Conservation (phyloP, 1,140 invertebrate genomes). For the Harpegnathos saltator region DNA sequence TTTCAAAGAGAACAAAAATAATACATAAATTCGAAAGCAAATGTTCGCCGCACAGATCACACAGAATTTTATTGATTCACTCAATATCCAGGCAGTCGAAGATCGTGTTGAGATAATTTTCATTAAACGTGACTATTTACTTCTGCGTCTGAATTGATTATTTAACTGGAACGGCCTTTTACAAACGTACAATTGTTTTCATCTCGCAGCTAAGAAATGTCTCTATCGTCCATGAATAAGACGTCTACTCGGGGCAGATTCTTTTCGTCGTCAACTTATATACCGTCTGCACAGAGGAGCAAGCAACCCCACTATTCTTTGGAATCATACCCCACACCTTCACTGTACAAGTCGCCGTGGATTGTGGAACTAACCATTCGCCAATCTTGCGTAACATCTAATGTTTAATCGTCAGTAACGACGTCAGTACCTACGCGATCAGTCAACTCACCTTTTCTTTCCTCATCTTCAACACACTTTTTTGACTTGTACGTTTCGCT, state of each 20-base stretch:
- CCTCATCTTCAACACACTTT: too few relatives aligned
- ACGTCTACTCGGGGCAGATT: conserved; percentile 53
- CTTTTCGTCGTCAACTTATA: conserved; percentile 71
- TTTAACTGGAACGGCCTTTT: not conserved
- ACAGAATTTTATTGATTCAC: conserved; percentile 3
- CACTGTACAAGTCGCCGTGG: conserved; percentile 47
- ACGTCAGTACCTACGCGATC: not conserved
- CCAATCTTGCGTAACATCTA: conserved; percentile 59
- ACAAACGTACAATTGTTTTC: conserved; percentile 69
- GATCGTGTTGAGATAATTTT: conserved; percentile 2
- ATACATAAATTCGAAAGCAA: not conserved
- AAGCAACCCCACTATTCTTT: conserved; percentile 69
- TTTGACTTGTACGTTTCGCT: not conserved
- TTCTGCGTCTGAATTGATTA: conserved; percentile 1
- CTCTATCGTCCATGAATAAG: conserved; percentile 41
- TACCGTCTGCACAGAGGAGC: conserved; percentile 61
- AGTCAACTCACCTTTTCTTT: too few relatives aligned
- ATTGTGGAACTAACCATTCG: conserved; percentile 7
- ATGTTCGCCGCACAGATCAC: not conserved
- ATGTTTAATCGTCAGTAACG: conserved; percentile 60
- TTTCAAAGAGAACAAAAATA: not conserved
- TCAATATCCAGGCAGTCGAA: not conserved
- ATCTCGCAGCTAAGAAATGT: conserved; percentile 32
- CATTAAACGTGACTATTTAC: not conserved
- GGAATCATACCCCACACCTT: conserved; percentile 59